These are phyloP conservation scores for Gerris lacustris DNA, from an alignment of 2,888 invertebrate species.

Conservation along the genomic window DNA sequence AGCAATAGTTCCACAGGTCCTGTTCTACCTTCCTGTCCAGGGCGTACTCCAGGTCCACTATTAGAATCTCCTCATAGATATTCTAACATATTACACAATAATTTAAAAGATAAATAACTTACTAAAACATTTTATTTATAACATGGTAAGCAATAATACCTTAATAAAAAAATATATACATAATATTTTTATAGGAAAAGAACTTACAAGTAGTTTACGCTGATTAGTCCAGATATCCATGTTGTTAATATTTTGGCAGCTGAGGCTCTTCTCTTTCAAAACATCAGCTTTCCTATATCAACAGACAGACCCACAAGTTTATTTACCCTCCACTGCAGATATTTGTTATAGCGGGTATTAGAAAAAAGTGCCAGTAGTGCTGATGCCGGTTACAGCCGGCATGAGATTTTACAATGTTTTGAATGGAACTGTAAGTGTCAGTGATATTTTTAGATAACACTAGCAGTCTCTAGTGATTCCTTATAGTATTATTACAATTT, in stretches of 20 bases:
- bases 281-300: conserved; percentile 56
- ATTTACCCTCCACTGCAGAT: too few species aligned
- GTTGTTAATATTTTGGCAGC: conserved; percentile 34
- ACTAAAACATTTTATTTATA: not conserved
- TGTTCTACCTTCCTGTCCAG: conserved; percentile 80
- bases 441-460: too few species aligned
- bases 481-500: too few species aligned
- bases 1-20: conserved; percentile 77
- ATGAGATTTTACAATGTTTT: too few species aligned
- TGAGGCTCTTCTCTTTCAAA: conserved; percentile 45
- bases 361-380: too few species aligned
- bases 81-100: conserved; percentile 38
- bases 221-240: conserved; percentile 43
- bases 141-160: not conserved
- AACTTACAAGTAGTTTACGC: conserved; percentile 21
- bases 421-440: too few species aligned
- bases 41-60: conserved; percentile 72
- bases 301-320: too few species aligned
- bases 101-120: not conserved
- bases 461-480: too few species aligned
- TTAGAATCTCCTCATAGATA: conserved; percentile 60
- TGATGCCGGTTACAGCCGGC: too few species aligned
- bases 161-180: not conserved
- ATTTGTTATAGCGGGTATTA: too few species aligned
- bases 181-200: not conserved